A percentile compares a stretch with the other conserved stretches of the same genome.
Evolutionary conservation across 2,113 vertebrate species (phyloP).

Genomic region (Sinocyclocheilus grahami): DNA sequence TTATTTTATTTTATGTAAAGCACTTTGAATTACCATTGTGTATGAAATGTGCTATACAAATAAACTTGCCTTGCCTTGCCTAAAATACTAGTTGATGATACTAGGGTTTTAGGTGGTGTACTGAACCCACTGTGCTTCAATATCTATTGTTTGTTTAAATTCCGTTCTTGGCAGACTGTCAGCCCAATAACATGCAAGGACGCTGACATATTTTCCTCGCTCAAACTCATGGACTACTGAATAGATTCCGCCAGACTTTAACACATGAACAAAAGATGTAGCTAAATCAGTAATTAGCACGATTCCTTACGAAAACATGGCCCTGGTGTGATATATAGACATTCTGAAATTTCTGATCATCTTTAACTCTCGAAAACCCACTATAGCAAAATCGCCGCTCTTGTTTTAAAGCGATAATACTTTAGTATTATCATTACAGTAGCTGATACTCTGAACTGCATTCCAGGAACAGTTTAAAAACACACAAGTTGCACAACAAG

Average conservation of each 20-base stretch:
- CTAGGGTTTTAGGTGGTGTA: not conserved
- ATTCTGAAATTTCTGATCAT: not conserved
- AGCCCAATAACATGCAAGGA: not conserved
- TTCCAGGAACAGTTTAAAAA: too few species aligned
- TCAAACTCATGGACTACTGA: not conserved
- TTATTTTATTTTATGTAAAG: too few species aligned
- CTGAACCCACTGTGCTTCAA: not conserved
- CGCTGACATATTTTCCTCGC: not conserved
- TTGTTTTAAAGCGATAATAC: not conserved
- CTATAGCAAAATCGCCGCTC: not conserved
- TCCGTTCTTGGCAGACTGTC: conserved; percentile 6
- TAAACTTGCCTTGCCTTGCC: too few species aligned
- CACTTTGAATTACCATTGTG: too few species aligned
- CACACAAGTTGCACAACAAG: too few species aligned
- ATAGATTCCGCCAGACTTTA: not conserved
- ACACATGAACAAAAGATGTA: not conserved
- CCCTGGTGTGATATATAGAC: not conserved
- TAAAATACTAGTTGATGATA: not conserved
- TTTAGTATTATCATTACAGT: not conserved
- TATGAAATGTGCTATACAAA: too few species aligned
- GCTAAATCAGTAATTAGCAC: not conserved
- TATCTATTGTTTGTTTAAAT: not conserved
- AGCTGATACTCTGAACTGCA: too few species aligned
- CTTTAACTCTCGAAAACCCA: not conserved
- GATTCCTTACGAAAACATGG: not conserved